Base-by-base conservation (phyloP, 2,797 vertebrate species). In the Cirrhinus molitorella region DNA sequence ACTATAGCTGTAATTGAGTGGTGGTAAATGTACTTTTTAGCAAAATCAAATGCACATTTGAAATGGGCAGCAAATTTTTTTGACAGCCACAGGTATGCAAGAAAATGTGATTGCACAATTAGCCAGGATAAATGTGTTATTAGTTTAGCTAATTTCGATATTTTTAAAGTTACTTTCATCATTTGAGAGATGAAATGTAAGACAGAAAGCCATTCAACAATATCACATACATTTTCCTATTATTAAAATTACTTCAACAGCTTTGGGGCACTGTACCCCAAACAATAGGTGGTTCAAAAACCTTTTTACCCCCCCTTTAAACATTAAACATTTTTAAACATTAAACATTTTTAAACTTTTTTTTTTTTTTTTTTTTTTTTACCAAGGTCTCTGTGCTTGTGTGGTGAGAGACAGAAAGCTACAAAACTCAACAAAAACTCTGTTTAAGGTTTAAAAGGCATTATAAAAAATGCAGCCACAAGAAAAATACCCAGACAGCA, bases 401-500 rank as follows among this genome's bases (percentile, higher is more conserved):
- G 23, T 79, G 14, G 25, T 53, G 28, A 40, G 31, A 31, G 16
- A 34, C 71, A 40, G 51, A 83, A 83, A 45, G 37, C 43, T 47
- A 34, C 14, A 57, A 25, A 74, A 65, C 55, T 57, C 55, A 11
- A 23, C 53, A 63, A 63, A 63, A 63, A 31, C 40, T 49, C 25
- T 28, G 19, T 66, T 37, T 71, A 75, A 40, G 31, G 40, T 43
- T 43, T 43, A 37, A 79, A 82, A 40, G 47, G 10, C 16, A 55
- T 61, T 45, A 66, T 57, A 83, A 66, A 74, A 71, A 47, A 82
- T 53, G 21, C 53, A 79, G 67, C n/a, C 10, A 68, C 37, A 47
- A 43, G 63, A 43, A 81, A 79, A 66, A 80, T 74, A 80, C 47
- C 49, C 77, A 86, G 55, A 81, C 63, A 82, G 71, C 65, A 83